Evolutionary conservation across 2,888 invertebrate species (phyloP).

Genomic region (Synergus umbraculus): DNA sequence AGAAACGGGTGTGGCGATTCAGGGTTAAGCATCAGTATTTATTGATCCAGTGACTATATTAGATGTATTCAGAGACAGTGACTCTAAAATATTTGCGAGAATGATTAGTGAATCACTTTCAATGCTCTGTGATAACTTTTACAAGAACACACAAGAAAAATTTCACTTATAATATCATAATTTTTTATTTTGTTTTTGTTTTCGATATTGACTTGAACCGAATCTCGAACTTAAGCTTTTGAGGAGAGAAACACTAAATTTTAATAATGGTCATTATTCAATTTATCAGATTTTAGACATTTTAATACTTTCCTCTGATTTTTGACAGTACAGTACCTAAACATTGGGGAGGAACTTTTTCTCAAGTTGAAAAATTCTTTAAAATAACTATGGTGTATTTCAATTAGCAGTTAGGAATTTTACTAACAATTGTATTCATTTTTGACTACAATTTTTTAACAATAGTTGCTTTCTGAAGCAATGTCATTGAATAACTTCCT

Average conservation of each 20-base stretch:
- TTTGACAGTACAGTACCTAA: too few species aligned
- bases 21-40: too few species aligned
- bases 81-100: background rate
- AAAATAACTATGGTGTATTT: background rate
- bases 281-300: background rate
- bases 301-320: background rate
- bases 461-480: background rate
- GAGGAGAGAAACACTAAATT: too few species aligned
- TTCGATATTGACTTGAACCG: background rate
- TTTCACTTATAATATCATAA: too few species aligned
- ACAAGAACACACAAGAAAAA: too few species aligned
- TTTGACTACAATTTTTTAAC: too few species aligned
- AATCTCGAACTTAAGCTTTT: too few species aligned
- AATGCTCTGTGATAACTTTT: background rate
- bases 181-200: background rate
- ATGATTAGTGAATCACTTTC: background rate
- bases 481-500: background rate
- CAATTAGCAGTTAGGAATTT: background rate
- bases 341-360: too few species aligned
- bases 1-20: too few species aligned
- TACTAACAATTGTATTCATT: background rate
- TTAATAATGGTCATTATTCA: background rate
- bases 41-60: conserved; percentile 12
- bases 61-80: background rate
- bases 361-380: too few species aligned